Evolutionary conservation across 2,797 vertebrate genomes (phyloP), one percentile per base, ranked within the genome.

Genomic region (Thaleichthys pacificus): DNA sequence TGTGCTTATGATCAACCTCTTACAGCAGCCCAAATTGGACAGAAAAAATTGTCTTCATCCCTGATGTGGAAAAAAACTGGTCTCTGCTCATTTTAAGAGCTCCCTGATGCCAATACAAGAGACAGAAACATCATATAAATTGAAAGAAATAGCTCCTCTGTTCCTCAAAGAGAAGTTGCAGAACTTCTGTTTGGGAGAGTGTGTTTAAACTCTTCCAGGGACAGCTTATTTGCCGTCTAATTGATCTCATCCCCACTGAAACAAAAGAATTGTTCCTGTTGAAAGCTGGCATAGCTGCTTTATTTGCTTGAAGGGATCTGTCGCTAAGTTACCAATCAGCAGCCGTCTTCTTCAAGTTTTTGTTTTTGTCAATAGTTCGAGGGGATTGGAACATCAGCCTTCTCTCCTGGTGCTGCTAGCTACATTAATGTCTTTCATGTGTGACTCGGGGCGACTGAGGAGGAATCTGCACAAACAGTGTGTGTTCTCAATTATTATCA

Each of bases 371-470:
- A 87, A 84, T 89, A 90, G 86, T 89, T 90, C 81, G 72, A 83
- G 79, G 87, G 76, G 66, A 85, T 70, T 79, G 79, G 75, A 77
- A 84, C 78, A 42, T 32, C 67, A 77, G 69, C 47, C 66, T 83
- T 85, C 76, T 72, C 71, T 73, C 76, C 70, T 17, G 15, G 75
- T 5, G 70, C 80, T 89, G 86, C 87, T 83, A 83, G 85, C 82
- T 81, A 84, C 87, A 88, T 88, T 87, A 89, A 86, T 84, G 82
- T 69, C 71, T 90, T 87, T 89, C 89, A 89, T 89, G 81, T 89
- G 80, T 80, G 76, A 88, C 80, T 87, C 61, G 66, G 83, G 82
- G 85, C 75, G 72, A 73, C 71, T 76, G 77, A 75, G 71, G 79
- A 85, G 77, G 71, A 80, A 83, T 86, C 71, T 84, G 80, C 82